Base-by-base conservation (phyloP, 2,113 vertebrate species). In the Halcyon senegalensis region DNA sequence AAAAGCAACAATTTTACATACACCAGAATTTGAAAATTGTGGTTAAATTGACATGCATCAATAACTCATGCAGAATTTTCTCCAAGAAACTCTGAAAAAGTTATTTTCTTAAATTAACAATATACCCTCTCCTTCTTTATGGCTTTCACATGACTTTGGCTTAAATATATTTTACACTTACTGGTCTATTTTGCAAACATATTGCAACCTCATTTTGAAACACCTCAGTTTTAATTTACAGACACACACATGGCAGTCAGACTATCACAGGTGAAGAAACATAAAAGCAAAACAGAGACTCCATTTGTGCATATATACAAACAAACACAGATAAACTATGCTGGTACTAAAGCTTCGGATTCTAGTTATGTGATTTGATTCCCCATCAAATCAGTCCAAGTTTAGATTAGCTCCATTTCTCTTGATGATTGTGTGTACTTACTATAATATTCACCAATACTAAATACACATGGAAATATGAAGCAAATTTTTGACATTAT, bases 71-170 rank as follows among this genome's bases (percentile, higher is more conserved):
- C 44, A 41, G 67, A 2, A 56, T 74, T 96, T 95, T 92, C 69
- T 43, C 15, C 74, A 83, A 93, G 53, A 81, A 92, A 67, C 76
- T 9, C 37, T 87, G 79, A 88, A 91, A 90, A 96, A 53, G 4
- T 51, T 63, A n/a, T 48, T 96, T 91, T 91, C 62, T 67, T 51
- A 89, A 93, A 91, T 88, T 96, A 96, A 91, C 68, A 77, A 59
- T 67, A 91, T 66, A 85, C 16, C 16, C 60, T 86, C 55, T 67
- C 13, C n/a, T 76, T 15, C 33, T 46, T 87, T 68, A 87, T 31
- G 25, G 73, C 30, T 93, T 96, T 94, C 73, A 51, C 55, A 6
- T 20, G 16, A 64, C 24, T 70, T 79, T 78, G 60, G 23, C 16
- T 84, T 75, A 46, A 81, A 44, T 41, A 48, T 53, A 17, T 82